phyloP scores from a whole-genome alignment of 2,888 invertebrate species.

The Heliconius ethilla region DNA sequence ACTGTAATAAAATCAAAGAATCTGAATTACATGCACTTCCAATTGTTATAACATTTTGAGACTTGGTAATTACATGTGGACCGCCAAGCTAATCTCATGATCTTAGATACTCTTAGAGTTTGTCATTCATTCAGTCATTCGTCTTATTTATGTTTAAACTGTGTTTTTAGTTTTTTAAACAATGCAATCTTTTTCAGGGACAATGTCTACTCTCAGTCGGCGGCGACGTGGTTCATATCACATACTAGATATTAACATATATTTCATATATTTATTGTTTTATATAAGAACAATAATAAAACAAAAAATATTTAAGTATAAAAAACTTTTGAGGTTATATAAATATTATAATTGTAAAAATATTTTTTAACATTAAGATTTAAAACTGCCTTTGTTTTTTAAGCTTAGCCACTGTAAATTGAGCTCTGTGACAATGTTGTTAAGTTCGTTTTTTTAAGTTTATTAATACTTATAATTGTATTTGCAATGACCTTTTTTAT shows the following conservation, averaged over 20 bases:
- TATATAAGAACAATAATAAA: not conserved
- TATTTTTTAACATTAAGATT: not conserved
- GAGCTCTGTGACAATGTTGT: slow-evolving; percentile 25
- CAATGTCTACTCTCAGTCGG: slow-evolving; percentile 97
- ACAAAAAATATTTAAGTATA: not conserved
- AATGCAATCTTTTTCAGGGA: slow-evolving; percentile 84
- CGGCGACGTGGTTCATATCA: slow-evolving; percentile 94
- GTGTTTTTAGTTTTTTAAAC: no score
- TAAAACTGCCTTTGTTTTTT: not conserved
- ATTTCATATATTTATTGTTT: not conserved
- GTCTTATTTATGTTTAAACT: no score
- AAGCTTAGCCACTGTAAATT: slow-evolving; percentile 9
- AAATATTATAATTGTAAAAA: not conserved
- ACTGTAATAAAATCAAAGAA: no score
- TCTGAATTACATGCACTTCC: no score
- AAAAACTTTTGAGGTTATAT: not conserved
- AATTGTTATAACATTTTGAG: no score
- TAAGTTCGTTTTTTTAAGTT: not conserved
- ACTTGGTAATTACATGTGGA: no score
- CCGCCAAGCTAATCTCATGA: no score
- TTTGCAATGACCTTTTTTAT: not conserved
- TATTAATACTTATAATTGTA: not conserved
- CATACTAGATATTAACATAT: slow-evolving; percentile 76
- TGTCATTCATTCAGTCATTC: no score
- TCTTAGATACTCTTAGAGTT: no score